Evolutionary conservation across 2,113 vertebrate genomes (phyloP), one percentile per base, ranked within the genome.

Genomic region (Indicator maculatus): DNA sequence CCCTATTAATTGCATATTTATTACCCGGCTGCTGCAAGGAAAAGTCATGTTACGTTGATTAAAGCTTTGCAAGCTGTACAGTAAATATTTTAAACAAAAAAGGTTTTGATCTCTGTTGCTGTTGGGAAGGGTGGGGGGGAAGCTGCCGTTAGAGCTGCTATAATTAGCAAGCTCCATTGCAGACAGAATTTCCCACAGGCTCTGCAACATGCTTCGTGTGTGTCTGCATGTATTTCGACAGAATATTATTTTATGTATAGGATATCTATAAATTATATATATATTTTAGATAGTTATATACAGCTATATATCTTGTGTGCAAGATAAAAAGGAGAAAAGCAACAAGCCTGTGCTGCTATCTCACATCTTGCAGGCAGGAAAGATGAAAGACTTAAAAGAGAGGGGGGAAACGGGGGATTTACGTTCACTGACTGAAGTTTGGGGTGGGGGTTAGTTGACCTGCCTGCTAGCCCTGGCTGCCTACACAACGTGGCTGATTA

Each of bases 31-130:
- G 88, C 78, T 91, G 67, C 90, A 96, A 95, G 55, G 95, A 96
- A 97, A 90, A 60, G 92, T 72, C 86, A 96, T 95, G 91, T 94
- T 91, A 83, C 53, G 64, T 88, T 94, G 91, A 96, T 92, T 89
- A 97, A 96, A 97, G 69, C 44, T 70, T 92, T 96, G 88, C 90
- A 96, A 94, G 82, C 73, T 89, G 93, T 89, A 87, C 88, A 60
- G 92, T 91, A 95, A 97, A 96, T 71, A 97, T 95, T 97, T 96
- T 95, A 95, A 96, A 96, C 94, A 96, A 96, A 96, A 97, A 96
- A 96, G 93, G 95, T 82, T 97, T 97, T 97, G 96, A 97, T 97
- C 93, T 97, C 77, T 76, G 67, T 70, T 95, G 93, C 96, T 96
- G 71, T 90, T 94, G 94, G 85, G 85, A 87, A 95, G 91, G 91